Evolutionary conservation across 2,888 invertebrate genomes (phyloP).

Genomic region (Melieria crassipennis): DNA sequence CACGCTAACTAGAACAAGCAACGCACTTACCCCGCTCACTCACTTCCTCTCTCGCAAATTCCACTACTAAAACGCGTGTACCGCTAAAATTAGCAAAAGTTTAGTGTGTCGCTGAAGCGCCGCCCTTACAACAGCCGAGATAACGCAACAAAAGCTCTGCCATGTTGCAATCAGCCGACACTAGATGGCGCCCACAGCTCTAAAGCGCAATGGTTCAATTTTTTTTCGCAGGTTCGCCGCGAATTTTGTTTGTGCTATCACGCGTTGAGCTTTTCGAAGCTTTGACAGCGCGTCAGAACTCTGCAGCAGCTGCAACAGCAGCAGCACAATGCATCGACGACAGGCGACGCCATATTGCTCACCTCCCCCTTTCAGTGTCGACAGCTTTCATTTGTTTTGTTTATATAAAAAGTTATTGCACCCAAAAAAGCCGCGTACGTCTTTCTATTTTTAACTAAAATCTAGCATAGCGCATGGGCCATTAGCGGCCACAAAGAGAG

Average conservation of each 20-base stretch:
- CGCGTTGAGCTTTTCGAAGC: no score
- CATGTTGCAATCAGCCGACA: neutral
- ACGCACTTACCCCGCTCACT: neutral
- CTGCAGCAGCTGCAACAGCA: no score
- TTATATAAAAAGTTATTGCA: slow-evolving; percentile 40
- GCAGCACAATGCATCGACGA: no score
- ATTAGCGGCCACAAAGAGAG: neutral
- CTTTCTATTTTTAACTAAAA: slow-evolving; percentile 22
- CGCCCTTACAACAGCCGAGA: neutral
- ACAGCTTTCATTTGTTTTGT: slow-evolving; percentile 31
- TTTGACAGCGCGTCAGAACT: no score
- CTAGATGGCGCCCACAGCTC: slow-evolving; percentile 11
- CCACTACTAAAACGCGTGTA: neutral
- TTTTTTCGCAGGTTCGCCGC: no score
- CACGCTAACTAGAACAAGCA: neutral
- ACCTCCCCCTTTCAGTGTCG: neutral
- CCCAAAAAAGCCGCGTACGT: slow-evolving; percentile 28
- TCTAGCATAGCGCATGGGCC: neutral
- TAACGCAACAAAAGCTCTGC: no score
- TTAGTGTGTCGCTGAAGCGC: neutral
- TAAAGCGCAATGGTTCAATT: neutral
- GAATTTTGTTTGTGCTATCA: no score
- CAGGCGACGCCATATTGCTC: no score
- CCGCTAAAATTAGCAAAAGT: slow-evolving; percentile 10
- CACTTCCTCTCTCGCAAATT: neutral